phyloP scores from a whole-genome alignment of 2,797 vertebrate species.

The Dicrostonyx torquatus region DNA sequence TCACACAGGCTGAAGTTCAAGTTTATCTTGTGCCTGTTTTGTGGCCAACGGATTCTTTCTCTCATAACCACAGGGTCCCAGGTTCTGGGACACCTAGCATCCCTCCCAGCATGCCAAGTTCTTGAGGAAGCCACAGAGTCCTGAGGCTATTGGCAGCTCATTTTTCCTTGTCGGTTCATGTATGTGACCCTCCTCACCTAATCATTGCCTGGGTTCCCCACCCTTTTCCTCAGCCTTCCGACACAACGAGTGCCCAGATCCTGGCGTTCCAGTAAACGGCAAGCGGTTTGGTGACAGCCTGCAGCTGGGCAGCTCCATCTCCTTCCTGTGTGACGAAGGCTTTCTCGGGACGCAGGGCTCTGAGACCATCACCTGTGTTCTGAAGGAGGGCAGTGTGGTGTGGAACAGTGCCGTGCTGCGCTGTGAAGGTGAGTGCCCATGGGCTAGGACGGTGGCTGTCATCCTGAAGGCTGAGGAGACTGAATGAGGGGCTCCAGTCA shows the following conservation, averaged over 20 bases:
- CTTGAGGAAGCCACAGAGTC: background rate
- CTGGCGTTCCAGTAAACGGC: slow-evolving; percentile 96
- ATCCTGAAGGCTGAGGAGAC: rapidly evolving
- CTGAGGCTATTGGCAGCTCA: background rate
- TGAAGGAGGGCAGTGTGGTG: slow-evolving; percentile 97
- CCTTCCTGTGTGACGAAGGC: slow-evolving; percentile 97
- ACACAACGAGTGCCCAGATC: slow-evolving; percentile 98
- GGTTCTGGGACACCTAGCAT: background rate
- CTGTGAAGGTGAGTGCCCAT: slow-evolving; percentile 91
- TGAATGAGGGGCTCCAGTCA: rapidly evolving
- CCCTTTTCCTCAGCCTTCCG: slow-evolving; percentile 90
- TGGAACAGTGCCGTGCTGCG: slow-evolving; percentile 97
- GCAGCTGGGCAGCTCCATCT: slow-evolving; percentile 97
- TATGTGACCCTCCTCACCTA: background rate
- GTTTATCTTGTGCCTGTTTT: background rate
- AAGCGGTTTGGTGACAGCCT: slow-evolving; percentile 97
- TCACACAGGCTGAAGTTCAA: background rate
- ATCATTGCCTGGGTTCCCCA: background rate
- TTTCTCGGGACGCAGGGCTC: slow-evolving; percentile 97
- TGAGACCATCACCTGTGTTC: slow-evolving; percentile 95
- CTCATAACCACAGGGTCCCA: background rate
- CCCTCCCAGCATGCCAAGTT: background rate
- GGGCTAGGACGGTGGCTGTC: rapidly evolving
- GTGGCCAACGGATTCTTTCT: rapidly evolving
- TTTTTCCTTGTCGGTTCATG: background rate